Conservation (phyloP, 2,113 vertebrate genomes). For the Corvus hawaiiensis region DNA sequence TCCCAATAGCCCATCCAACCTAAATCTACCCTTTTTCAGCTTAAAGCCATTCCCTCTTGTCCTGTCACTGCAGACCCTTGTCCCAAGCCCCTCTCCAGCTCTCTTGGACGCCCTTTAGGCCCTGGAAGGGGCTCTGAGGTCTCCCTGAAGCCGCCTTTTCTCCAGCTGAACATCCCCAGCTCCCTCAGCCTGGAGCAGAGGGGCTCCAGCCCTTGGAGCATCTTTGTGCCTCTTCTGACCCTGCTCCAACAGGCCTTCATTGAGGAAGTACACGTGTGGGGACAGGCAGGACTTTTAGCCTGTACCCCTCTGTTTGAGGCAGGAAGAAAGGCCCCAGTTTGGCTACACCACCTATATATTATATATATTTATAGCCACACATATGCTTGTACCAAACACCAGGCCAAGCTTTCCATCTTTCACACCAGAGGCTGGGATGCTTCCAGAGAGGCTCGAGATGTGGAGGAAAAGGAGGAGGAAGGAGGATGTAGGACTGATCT, state of each 20-base stretch:
- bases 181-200: background rate
- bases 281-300: background rate
- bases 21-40: background rate
- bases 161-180: rapidly evolving
- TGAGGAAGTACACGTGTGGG: background rate
- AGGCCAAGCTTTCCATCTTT: background rate
- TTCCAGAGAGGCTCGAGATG: background rate
- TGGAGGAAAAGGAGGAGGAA: background rate
- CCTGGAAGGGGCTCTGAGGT: rapidly evolving
- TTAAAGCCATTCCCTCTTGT: background rate
- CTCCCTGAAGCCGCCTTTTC: background rate
- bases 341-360: too few species aligned
- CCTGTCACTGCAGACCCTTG: background rate
- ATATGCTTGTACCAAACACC: background rate
- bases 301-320: background rate
- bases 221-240: background rate
- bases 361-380: background rate
- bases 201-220: rapidly evolving
- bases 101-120: background rate
- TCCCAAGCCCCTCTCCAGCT: background rate
- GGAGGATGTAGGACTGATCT: background rate
- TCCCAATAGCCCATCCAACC: background rate
- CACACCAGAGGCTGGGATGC: background rate
- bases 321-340: background rate
- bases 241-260: rapidly evolving